Evolutionary conservation across 2,888 invertebrate species (phyloP), one percentile per base, ranked within the genome.

Genomic region (Himalopsyche anomala): DNA sequence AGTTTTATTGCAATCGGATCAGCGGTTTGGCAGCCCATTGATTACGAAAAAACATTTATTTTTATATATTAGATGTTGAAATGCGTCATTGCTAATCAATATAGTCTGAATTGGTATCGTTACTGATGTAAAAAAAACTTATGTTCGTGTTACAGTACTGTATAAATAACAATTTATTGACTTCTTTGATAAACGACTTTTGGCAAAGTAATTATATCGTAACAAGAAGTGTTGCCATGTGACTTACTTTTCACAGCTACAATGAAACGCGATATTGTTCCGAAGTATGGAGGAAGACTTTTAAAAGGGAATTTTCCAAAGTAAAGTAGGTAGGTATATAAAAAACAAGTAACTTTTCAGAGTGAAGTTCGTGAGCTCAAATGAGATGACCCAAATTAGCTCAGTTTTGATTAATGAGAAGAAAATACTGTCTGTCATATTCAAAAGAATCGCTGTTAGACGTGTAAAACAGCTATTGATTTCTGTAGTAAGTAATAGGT

Each of bases 381-480:
- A 74, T 38, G 38, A 74, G 74, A 74, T 74, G 74, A 74, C 74
- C 74, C 15, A 38, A 74, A 74, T 74, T 38, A 38, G 12, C 74
- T 15, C 38, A 74, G 36, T 38, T 74, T 74, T 74, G 74, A 74
- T 74, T 74, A 74, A 74, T 74, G 74, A 74, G 74, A 38, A 36
- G 74, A 36, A 74, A 74, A 74, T 36, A 74, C 36, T 38, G 74
- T 74, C 36, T 74, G 36, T 74, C 74, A 74, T 74, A 74, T 74
- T 74, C 36, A 28, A 74, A 74, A 74, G 74, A 74, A 38, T 74
- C 1, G 11, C 12, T 36, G 36, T 11, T 28, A 74, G 74, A 74
- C 15, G 38, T 38, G 36, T 38, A 19, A 74, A 74, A 15, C 5
- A 74, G 38, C 11, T 69, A 69, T 69, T 69, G 69, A 69, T 69